Conservation (phyloP, 2,888 invertebrate genomes). For the Rhagium mordax region DNA sequence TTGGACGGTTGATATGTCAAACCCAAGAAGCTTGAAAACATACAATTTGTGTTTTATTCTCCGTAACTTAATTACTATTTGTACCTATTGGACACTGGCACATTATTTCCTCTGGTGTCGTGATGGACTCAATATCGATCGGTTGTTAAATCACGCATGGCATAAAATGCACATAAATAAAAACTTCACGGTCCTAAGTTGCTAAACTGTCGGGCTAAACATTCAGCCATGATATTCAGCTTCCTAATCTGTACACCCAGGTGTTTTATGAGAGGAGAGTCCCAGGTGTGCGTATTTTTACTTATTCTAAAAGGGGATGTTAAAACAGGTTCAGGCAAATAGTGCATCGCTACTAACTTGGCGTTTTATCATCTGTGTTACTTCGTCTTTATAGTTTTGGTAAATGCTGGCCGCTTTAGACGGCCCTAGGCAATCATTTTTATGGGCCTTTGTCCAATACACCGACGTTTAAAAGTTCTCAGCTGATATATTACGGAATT, state of each 20-base stretch:
- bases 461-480: background rate
- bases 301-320: conserved; percentile 2
- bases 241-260: background rate
- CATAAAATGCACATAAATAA: background rate
- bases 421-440: conserved; percentile 14
- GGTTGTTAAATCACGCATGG: no score
- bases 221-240: background rate
- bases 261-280: background rate
- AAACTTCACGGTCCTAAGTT: background rate
- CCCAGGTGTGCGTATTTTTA: conserved; percentile 13
- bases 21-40: no score
- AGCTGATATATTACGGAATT: background rate
- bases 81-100: no score
- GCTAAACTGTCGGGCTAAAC: background rate
- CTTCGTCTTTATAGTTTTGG: conserved; percentile 24
- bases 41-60: no score
- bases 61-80: no score
- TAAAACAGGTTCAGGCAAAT: background rate
- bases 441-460: background rate
- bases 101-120: no score
- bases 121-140: no score
- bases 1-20: no score
- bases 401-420: conserved; percentile 1
- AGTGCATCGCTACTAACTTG: conserved; percentile 16
- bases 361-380: conserved; percentile 20